Evolutionary conservation across 64 coral and sea anemone species (phyloP).

Genomic region (Actinia equina): DNA sequence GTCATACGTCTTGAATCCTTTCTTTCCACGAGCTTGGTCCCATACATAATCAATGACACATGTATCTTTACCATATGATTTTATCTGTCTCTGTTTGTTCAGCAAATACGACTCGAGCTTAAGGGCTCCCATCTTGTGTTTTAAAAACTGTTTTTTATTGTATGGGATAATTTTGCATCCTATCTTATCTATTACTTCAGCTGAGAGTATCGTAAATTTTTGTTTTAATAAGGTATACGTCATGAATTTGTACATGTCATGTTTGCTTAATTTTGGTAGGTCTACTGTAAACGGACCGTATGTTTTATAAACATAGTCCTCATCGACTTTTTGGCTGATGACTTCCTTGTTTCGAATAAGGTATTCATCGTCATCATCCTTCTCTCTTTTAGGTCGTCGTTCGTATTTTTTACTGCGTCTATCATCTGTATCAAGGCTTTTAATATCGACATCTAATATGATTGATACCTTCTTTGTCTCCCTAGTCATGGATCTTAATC

Average conservation of each 20-base stretch:
- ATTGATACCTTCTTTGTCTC: no score
- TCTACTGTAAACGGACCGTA: neutral
- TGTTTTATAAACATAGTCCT: no score
- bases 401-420: no score
- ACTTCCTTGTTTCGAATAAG: no score
- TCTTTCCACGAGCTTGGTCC: slow-evolving; percentile 25
- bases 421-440: no score
- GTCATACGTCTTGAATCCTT: slow-evolving; percentile 27
- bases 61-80: slow-evolving; percentile 14
- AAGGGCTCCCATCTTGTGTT: slow-evolving; percentile 24
- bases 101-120: slow-evolving; percentile 39
- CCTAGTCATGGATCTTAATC: neutral
- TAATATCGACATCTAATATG: no score
- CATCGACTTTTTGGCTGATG: no score
- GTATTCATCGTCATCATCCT: no score
- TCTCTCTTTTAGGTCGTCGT: no score
- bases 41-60: slow-evolving; percentile 45
- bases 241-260: no score
- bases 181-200: neutral
- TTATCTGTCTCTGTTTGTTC: slow-evolving; percentile 33
- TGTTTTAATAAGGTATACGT: no score
- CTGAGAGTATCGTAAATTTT: no score
- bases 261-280: neutral
- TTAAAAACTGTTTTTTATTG: neutral
- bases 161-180: neutral